Percentiles rank a stretch among this genome's conserved stretches.
phyloP scores from a whole-genome alignment of 2,113 vertebrate genomes.

The Eudorcas thomsonii region DNA sequence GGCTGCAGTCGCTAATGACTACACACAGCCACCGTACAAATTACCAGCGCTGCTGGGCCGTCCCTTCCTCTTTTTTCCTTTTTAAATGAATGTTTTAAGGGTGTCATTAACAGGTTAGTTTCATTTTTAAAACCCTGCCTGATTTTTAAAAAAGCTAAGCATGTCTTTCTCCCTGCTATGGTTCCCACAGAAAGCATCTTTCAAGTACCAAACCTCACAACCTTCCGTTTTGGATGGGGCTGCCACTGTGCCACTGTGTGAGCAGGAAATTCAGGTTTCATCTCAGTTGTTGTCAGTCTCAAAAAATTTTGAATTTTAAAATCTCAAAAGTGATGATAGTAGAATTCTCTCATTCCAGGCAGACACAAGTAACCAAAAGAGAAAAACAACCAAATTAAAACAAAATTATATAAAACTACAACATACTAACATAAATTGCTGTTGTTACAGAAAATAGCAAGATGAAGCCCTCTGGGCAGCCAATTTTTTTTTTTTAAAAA shows the following conservation, averaged over 20 bases:
- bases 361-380: not conserved
- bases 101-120: slow-evolving; percentile 84
- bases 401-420: not conserved
- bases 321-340: not conserved
- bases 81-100: slow-evolving; percentile 78
- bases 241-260: not conserved
- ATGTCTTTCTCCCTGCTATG: slow-evolving; percentile 10
- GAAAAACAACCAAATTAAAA: not conserved
- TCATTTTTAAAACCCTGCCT: slow-evolving; percentile 75
- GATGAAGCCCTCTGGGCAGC: slow-evolving; percentile 45
- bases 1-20: slow-evolving; percentile 78
- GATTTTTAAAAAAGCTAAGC: not conserved
- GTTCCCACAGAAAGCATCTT: slow-evolving; percentile 12
- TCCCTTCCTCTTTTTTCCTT: not conserved
- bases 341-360: slow-evolving; percentile 32
- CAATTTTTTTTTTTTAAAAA: not conserved
- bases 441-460: slow-evolving; percentile 51
- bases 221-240: not conserved
- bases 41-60: slow-evolving; percentile 63
- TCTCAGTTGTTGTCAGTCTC: not conserved
- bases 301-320: slow-evolving; percentile 60
- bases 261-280: not conserved
- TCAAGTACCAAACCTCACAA: slow-evolving; percentile 14
- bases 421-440: not conserved
- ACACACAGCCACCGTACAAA: slow-evolving; percentile 77